Evolutionary conservation across 1,140 invertebrate genomes (phyloP).

Genomic region (Onthophagus taurus): DNA sequence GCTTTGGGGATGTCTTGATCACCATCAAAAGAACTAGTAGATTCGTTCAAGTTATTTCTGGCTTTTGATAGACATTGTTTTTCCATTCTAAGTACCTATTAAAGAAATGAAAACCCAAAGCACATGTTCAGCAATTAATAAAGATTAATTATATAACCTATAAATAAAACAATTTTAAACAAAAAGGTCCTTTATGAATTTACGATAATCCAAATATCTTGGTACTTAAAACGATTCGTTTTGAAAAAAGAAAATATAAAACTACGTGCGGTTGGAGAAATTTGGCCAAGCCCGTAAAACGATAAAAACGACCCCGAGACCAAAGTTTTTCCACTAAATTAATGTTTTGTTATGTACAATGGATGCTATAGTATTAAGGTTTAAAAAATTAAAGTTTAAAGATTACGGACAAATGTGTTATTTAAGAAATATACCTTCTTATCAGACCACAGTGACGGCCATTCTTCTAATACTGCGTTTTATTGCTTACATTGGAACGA

Average conservation of each 20-base stretch:
- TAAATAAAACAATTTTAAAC: not conserved
- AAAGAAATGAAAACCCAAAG: not conserved
- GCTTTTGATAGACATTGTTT: constrained; percentile 30
- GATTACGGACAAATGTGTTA: too few species aligned
- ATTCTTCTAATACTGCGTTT: constrained; percentile 21
- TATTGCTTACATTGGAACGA: constrained; percentile 20
- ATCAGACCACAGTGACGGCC: constrained; percentile 18
- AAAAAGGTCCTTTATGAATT: not conserved
- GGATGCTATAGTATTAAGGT: not conserved
- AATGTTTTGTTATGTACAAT: not conserved
- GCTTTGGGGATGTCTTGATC: constrained; percentile 30
- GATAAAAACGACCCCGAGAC: not conserved
- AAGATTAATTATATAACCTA: constrained; percentile 6
- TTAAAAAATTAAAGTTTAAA: not conserved
- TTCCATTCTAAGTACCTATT: constrained; percentile 33
- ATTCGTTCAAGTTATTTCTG: constrained; percentile 18
- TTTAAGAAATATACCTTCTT: constrained; percentile 19
- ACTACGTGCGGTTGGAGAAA: constrained; percentile 3
- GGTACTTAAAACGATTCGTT: not conserved
- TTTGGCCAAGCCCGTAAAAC: constrained; percentile 16
- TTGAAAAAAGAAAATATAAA: constrained; percentile 3
- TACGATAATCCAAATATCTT: not conserved
- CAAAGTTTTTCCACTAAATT: not conserved
- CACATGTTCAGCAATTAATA: not conserved
- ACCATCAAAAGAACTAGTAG: constrained; percentile 18